These are phyloP conservation scores for Chrosomus eos DNA, from an alignment of 2,797 vertebrate genomes.

Conservation along the genomic window DNA sequence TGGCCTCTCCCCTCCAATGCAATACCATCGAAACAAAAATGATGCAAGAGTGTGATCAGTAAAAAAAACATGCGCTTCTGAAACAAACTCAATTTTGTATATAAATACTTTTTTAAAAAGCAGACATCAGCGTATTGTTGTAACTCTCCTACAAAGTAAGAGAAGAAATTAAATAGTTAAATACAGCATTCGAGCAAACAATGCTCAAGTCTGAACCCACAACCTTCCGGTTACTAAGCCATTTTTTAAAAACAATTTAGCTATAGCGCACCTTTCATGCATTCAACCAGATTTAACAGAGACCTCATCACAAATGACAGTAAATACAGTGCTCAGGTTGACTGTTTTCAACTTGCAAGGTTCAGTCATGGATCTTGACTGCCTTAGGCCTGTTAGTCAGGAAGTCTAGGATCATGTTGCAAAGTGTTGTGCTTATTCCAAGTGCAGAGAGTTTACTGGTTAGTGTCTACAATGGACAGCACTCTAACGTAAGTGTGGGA, in stretches of 20 bases:
- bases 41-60: constrained; percentile 56
- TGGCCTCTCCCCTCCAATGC: constrained; percentile 24
- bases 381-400: constrained; percentile 14
- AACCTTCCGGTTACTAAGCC: not conserved
- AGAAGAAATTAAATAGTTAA: constrained; percentile 40
- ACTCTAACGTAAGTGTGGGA: constrained; percentile 50
- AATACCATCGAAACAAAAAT: constrained; percentile 58
- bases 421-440: constrained; percentile 28
- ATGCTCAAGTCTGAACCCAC: not conserved
- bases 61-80: constrained; percentile 1
- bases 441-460: constrained; percentile 23
- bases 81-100: not conserved
- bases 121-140: not conserved
- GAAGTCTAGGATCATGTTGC: constrained; percentile 22
- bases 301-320: not conserved
- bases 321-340: constrained; percentile 1
- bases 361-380: not conserved
- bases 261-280: not conserved
- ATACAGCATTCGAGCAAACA: constrained; percentile 3
- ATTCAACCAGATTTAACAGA: not conserved
- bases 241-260: not conserved
- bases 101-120: constrained; percentile 7
- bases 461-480: constrained; percentile 11
- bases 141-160: constrained; percentile 1
- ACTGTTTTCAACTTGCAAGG: constrained; percentile 2